phyloP scores from a whole-genome alignment of 2,888 invertebrate genomes.

The Drosophila parthenogenetica region DNA sequence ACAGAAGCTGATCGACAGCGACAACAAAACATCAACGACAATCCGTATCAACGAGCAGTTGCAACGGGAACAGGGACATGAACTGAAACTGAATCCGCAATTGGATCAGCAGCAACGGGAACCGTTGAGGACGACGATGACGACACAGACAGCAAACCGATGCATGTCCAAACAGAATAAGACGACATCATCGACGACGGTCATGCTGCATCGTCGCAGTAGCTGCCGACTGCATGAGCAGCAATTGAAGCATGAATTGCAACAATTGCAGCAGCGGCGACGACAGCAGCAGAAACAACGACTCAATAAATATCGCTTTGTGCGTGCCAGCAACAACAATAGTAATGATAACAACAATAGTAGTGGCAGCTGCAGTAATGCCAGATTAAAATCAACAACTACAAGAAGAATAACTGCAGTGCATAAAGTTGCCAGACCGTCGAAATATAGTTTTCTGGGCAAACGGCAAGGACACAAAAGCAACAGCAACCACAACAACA shows the following conservation, averaged over 20 bases:
- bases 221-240: slow-evolving; percentile 29
- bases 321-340: slow-evolving; percentile 38
- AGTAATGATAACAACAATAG: slow-evolving; percentile 14
- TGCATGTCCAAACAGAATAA: neutral
- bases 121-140: slow-evolving; percentile 14
- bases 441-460: slow-evolving; percentile 4
- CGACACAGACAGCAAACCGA: slow-evolving; percentile 22
- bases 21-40: slow-evolving; percentile 16
- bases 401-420: neutral
- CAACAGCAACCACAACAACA: slow-evolving; percentile 14
- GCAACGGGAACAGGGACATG: slow-evolving; percentile 3
- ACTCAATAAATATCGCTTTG: slow-evolving; percentile 54
- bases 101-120: slow-evolving; percentile 7
- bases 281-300: slow-evolving; percentile 24
- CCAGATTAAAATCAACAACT: neutral
- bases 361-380: neutral
- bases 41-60: slow-evolving; percentile 10
- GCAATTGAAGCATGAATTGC: slow-evolving; percentile 29
- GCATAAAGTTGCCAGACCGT: slow-evolving; percentile 29
- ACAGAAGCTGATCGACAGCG: slow-evolving; percentile 20
- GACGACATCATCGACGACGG: slow-evolving; percentile 1
- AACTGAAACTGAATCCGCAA: slow-evolving; percentile 1
- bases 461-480: slow-evolving; percentile 15
- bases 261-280: slow-evolving; percentile 24
- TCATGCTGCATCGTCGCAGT: slow-evolving; percentile 20